Base-by-base conservation (phyloP, 2,113 vertebrate genomes). In the Centropus unirufus region DNA sequence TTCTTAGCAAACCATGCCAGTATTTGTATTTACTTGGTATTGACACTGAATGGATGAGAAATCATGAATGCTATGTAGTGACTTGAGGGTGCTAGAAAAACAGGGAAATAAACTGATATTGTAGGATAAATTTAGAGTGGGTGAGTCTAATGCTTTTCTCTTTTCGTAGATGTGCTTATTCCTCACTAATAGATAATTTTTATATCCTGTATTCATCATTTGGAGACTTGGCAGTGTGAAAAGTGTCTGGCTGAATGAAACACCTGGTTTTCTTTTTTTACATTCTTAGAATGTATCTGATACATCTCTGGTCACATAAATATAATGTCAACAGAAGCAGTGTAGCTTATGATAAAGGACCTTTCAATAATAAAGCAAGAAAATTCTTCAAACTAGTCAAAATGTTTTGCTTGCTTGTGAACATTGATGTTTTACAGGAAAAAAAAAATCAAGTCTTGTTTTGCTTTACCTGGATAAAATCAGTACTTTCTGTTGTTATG, bases 201-300 rank as follows among this genome's bases (percentile, higher is more conserved):
- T 66, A 24, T 61, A 72, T 42, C 27, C 24, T 70, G 2, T 46
- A 12, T 55, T 85, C 7, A 3, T 63, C 29, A 70, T 86, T 68
- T 83, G 47, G 64, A 47, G 46, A 79, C 30, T 40, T 89, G 74
- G 34, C 47, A 57, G 49, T 76, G 30, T 66, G 62, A 64, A 49
- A 92, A 75, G 27, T 42, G 21, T 61, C 42, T 83, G 54, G 19
- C 22, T 95, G 44, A 83, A 36, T 51, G 22, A 46, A 57, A 68
- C 69, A 54, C 20, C 5, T 74, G 47, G 44, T 58, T 95, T 90
- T 91, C 57, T 95, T 90, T 91, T 91, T 39, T 89, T 70, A 44
- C 82, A 74, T 62, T 46, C 44, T 46, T 46, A 49, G 67, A 73
- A 36, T 63, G 14, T 57, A 42, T 84, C 61, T 32, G 16, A 29